Evolutionary conservation across 2,797 vertebrate species (phyloP).

Genomic region (Sarcophilus harrisii): DNA sequence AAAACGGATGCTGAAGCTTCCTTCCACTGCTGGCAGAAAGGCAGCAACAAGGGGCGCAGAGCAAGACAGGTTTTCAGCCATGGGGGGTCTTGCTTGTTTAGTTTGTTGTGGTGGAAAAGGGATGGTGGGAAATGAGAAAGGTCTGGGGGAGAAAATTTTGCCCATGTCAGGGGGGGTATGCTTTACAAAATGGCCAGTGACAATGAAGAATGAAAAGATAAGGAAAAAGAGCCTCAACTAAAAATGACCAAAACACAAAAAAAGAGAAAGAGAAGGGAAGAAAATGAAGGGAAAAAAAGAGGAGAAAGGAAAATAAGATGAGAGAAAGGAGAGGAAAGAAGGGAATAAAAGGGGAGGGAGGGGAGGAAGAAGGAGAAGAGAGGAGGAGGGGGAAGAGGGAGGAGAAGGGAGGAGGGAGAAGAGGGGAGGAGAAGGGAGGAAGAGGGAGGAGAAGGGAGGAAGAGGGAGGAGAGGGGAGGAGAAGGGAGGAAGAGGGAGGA

Average conservation of each 20-base stretch:
- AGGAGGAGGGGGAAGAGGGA: no score
- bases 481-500: no score
- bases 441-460: no score
- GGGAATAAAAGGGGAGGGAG: no score
- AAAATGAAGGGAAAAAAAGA: no score
- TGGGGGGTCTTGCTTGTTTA: no score
- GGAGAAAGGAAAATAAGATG: no score
- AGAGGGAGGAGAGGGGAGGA: no score
- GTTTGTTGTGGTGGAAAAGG: no score
- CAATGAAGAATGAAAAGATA: background rate
- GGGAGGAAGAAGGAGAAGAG: no score
- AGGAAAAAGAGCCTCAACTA: background rate
- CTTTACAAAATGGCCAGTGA: background rate
- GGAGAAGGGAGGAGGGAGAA: accelerated
- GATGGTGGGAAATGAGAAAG: background rate
- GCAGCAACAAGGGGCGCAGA: background rate
- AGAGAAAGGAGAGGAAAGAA: no score
- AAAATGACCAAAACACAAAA: background rate
- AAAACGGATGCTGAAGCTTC: background rate
- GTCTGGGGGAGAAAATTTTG: background rate
- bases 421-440: no score
- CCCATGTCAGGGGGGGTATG: background rate
- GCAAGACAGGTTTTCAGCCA: background rate
- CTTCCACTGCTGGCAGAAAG: background rate
- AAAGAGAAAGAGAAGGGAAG: background rate